Evolutionary conservation across 2,797 vertebrate species (phyloP).

Genomic region (Phrynocephalus forsythii): DNA sequence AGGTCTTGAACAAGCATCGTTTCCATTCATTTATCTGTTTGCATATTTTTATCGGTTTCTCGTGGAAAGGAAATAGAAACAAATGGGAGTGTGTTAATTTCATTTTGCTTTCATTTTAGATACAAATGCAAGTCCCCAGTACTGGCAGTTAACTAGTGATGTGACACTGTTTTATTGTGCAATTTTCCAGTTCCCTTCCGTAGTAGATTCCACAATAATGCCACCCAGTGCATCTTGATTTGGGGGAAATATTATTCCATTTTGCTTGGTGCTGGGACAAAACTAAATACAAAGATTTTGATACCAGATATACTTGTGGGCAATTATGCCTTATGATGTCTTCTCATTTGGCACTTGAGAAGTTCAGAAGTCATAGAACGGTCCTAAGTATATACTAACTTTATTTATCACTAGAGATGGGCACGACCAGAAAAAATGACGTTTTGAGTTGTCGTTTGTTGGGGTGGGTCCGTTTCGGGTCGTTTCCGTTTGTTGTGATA

Average conservation of each 20-base stretch:
- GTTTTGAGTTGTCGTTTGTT: too few species aligned
- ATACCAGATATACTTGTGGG: not conserved
- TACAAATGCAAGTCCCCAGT: not conserved
- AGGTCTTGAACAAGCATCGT: too few species aligned
- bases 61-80: not conserved
- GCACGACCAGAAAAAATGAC: too few species aligned
- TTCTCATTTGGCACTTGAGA: not conserved
- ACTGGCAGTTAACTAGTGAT: not conserved
- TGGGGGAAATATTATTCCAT: too few species aligned
- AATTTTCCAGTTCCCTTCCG: not conserved
- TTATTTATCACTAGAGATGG: too few species aligned
- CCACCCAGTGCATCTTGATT: too few species aligned
- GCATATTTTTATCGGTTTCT: too few species aligned
- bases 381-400: not conserved
- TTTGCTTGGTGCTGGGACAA: not conserved
- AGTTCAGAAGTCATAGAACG: not conserved
- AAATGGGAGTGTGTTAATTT: not conserved
- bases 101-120: not conserved
- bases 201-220: too few species aligned
- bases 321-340: not conserved
- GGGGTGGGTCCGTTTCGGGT: too few species aligned
- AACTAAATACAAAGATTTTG: not conserved
- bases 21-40: too few species aligned
- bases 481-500: too few species aligned
- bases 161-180: not conserved